Conservation (phyloP, 2,113 vertebrate species). For the Microtus montanus region DNA sequence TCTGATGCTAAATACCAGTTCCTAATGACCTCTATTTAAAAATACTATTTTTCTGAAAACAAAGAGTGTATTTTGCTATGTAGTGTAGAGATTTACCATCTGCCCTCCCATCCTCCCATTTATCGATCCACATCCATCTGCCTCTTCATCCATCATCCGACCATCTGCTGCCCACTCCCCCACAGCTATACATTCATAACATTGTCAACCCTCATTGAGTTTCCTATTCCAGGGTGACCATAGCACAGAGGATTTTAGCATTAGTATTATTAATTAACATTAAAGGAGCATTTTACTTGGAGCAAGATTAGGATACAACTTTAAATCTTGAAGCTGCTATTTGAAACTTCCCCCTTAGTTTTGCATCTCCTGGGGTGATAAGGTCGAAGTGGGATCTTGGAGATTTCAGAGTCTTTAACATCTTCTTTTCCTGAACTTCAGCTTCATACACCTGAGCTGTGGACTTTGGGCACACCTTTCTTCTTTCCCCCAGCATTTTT, state of each 20-base stretch:
- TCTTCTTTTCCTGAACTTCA: neutral
- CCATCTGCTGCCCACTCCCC: no score
- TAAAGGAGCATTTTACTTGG: conserved; percentile 42
- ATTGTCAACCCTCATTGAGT: neutral
- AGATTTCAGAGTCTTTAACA: conserved; percentile 64
- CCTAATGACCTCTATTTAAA: conserved; percentile 1
- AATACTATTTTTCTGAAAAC: neutral
- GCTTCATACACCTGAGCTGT: neutral
- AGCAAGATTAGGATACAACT: conserved; percentile 8
- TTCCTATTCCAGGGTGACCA: neutral
- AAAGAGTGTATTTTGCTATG: neutral
- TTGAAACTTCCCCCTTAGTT: neutral
- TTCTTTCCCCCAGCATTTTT: neutral
- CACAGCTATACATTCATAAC: neutral
- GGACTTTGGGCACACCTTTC: neutral
- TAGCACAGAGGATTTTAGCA: neutral
- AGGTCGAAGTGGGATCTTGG: conserved; percentile 25
- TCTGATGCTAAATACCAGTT: neutral
- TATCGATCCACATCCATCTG: neutral
- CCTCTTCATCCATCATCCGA: neutral
- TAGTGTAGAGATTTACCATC: neutral
- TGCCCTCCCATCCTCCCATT: no score
- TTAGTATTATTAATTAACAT: neutral
- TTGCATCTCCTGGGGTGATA: conserved; percentile 5
- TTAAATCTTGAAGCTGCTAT: conserved; percentile 5